Conservation (phyloP, 2,113 vertebrate species). For the Elephantulus edwardii region DNA sequence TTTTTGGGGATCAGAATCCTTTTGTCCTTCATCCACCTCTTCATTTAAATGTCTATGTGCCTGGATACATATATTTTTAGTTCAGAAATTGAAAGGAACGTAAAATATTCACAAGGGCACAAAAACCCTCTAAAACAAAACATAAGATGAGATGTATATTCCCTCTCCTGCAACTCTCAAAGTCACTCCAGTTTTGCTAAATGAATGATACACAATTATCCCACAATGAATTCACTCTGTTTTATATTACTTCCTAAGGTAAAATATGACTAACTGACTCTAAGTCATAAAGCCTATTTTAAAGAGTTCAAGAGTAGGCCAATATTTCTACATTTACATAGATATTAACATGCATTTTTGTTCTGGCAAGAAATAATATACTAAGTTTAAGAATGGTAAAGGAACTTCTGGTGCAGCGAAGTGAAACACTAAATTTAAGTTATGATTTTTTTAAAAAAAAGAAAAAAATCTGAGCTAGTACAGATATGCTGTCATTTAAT, state of each 20-base stretch:
- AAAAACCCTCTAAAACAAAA: no score
- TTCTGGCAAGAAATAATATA: neutral
- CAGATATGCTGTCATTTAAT: neutral
- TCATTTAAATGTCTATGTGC: constrained; percentile 58
- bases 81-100: constrained; percentile 47
- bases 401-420: neutral
- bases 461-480: neutral
- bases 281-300: neutral
- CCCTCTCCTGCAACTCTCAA: neutral
- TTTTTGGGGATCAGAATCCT: constrained; percentile 44
- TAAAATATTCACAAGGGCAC: constrained; percentile 50
- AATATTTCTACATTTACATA: neutral
- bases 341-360: neutral
- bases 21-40: constrained; percentile 66
- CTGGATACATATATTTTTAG: constrained; percentile 38
- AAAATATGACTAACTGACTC: neutral
- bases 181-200: neutral
- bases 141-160: neutral
- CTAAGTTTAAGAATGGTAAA: neutral
- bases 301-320: neutral
- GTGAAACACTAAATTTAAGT: neutral
- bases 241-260: neutral
- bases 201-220: constrained; percentile 35
- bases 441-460: neutral
- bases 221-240: neutral